Conservation (phyloP, 2,888 invertebrate species). For the Oasisia sp. region DNA sequence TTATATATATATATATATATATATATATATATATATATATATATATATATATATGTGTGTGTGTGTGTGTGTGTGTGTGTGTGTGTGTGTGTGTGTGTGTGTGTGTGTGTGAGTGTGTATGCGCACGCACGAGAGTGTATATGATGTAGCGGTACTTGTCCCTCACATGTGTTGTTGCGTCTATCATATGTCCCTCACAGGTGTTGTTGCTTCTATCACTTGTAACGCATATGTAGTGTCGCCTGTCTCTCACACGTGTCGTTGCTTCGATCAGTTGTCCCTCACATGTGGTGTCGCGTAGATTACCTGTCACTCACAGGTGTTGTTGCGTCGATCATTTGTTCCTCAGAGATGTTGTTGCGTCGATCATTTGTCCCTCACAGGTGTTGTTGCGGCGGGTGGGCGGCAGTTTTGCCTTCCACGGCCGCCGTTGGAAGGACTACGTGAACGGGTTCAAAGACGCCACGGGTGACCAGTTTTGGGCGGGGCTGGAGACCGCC, state of each 20-base stretch:
- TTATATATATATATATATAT: not conserved
- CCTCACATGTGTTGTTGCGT: no score
- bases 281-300: no score
- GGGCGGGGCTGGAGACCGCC: not conserved
- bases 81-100: constrained; percentile 28
- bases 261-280: no score
- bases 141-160: not conserved
- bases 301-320: no score
- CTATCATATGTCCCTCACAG: not conserved
- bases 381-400: not conserved
- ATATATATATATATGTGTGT: not conserved
- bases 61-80: constrained; percentile 21
- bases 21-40: no score
- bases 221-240: no score
- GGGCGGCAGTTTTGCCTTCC: not conserved
- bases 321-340: no score
- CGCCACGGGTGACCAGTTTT: not conserved
- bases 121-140: not conserved
- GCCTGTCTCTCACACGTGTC: no score
- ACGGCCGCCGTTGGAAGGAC: not conserved
- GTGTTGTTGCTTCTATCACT: not conserved
- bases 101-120: constrained; percentile 21
- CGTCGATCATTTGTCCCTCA: not conserved
- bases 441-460: not conserved
- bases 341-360: no score